These are phyloP conservation scores for Tetranychus urticae DNA, from an alignment of 1,140 invertebrate species.

Conservation along the genomic window DNA sequence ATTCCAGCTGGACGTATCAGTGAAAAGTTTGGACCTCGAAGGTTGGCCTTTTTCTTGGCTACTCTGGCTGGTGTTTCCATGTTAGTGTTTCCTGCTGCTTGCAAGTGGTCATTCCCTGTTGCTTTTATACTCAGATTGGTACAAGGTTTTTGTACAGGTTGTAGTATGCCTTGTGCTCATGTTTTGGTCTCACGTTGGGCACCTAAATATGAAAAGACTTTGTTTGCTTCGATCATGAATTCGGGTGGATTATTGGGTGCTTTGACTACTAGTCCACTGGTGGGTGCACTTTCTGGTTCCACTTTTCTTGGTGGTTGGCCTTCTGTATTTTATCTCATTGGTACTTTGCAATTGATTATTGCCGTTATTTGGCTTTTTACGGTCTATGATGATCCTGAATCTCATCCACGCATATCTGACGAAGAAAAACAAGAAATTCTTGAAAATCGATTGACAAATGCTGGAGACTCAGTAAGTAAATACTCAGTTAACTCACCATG, in stretches of 20 bases:
- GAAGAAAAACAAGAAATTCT: constrained; percentile 55
- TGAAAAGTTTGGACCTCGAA: no score
- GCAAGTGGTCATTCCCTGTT: no score
- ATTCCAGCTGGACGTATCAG: no score
- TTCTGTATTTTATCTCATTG: constrained; percentile 10
- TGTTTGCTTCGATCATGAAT: constrained; percentile 7
- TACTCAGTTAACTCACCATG: not conserved
- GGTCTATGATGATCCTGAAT: constrained; percentile 54
- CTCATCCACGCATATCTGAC: constrained; percentile 43
- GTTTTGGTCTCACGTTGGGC: constrained; percentile 19
- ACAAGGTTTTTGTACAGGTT: constrained; percentile 13
- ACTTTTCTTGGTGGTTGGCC: constrained; percentile 10
- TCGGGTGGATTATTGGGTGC: constrained; percentile 17
- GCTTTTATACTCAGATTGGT: no score
- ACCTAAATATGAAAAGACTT: constrained; percentile 7
- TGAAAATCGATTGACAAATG: constrained; percentile 11
- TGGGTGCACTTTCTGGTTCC: constrained; percentile 12
- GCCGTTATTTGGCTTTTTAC: constrained; percentile 56
- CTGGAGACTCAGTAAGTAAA: not conserved
- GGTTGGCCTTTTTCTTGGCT: no score
- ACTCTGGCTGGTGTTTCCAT: no score
- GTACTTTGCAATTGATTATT: constrained; percentile 44
- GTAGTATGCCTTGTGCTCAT: constrained; percentile 19
- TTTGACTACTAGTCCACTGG: constrained; percentile 14
- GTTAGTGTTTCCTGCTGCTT: no score